Base-by-base conservation (phyloP, 1,140 invertebrate species). In the Nephotettix cincticeps region DNA sequence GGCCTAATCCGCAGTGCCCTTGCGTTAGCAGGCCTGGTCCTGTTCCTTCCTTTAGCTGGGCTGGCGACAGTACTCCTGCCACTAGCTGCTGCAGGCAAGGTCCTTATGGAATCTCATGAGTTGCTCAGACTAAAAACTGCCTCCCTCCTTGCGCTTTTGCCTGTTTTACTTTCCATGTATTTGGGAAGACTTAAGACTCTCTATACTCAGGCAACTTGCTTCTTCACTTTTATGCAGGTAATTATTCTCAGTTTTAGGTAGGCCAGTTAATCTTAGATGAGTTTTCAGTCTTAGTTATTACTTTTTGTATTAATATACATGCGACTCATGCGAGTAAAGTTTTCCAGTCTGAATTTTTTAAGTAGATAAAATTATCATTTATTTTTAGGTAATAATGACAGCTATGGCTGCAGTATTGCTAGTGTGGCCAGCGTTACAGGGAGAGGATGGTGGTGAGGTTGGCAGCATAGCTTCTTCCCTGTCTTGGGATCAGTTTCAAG, bases 1-100 rank as follows among this genome's bases (percentile, higher is more conserved):
- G 92, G 92, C 0, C 78, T 94, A 14, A 87, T 92, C 30, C 81
- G 93, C 32, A 91, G 90, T 0, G 89, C 90, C 2, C 79, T 95
- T 3, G 92, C 89, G 0, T 74, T 93, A 21, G 90, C 92, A 2
- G 91, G 91, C 4, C 85, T 91, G 29, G 88, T 93, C 0, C 77
- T 93, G 0, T 93, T 93, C 75, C 75, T 94, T 29, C 92, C 92
- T 0, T 80, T 93, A 1, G 88, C 91, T n/a, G 91, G 91, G 0
- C 80, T 94, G 23, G 87, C 89, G 0, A 90, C 90, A 0, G 81
- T 93, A 0, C 82, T 92, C 1, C 80, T 94, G 30, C 91, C 91
- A 0, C 84, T 92, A 13, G 84, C 90, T 6, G 90, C 91, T 4
- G 84, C 89, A 56, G 14, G 32, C 32, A 36, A 36, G 32, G 32